A percentile compares a stretch with the other conserved stretches of the same genome.
Conservation (phyloP, 2,888 invertebrate genomes). For the Trachelus stipa region DNA sequence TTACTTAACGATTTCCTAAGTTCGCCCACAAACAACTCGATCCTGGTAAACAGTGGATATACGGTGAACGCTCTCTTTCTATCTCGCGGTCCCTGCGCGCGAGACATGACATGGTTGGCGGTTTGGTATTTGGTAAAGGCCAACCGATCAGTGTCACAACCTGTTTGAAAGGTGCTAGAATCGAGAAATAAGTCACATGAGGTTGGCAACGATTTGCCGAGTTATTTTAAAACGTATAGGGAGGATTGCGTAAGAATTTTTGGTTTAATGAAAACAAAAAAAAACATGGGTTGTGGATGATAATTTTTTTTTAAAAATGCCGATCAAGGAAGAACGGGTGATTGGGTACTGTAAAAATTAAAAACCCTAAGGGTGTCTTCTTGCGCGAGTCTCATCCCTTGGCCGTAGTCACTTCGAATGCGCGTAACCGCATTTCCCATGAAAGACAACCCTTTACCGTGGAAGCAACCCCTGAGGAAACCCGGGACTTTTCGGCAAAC, state of each 20-base stretch:
- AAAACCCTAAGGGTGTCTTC: neutral
- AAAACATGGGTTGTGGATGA: neutral
- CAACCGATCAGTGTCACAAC: conserved; percentile 65
- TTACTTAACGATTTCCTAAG: neutral
- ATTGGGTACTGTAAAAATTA: neutral
- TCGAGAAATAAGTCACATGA: conserved; percentile 24
- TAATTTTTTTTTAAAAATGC: too few relatives aligned
- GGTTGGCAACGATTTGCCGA: neutral
- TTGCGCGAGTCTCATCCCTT: neutral
- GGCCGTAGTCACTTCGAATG: neutral
- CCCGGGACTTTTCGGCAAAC: conserved; percentile 9
- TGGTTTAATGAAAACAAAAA: neutral
- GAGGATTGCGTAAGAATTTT: neutral
- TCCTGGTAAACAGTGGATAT: conserved; percentile 40
- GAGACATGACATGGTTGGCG: conserved; percentile 53
- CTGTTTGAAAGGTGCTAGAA: conserved; percentile 64
- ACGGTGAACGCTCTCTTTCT: conserved; percentile 24
- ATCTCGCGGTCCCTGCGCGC: neutral
- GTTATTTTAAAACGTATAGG: conserved; percentile 30
- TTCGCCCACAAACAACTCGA: conserved; percentile 27
- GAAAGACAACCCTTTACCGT: conserved; percentile 26
- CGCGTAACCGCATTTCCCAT: conserved; percentile 59
- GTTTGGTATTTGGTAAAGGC: conserved; percentile 66
- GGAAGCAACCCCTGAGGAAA: conserved; percentile 34
- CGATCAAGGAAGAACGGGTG: neutral